Evolutionary conservation across 2,113 vertebrate species (phyloP), one percentile per base, ranked within the genome.

Genomic region (Misgurnus mizolepis): DNA sequence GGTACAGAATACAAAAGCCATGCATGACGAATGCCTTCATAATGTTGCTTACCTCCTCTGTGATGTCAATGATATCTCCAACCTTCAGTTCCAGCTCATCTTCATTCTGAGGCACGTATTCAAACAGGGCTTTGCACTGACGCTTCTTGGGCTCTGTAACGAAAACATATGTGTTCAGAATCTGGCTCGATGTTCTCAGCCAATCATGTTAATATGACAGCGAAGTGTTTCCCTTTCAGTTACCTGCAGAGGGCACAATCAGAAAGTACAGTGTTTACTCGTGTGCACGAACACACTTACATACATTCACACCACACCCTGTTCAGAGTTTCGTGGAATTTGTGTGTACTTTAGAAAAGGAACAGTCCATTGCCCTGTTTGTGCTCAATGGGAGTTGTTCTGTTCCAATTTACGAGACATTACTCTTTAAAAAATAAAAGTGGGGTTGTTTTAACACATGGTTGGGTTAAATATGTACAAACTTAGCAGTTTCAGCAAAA

Each of bases 61-160:
- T 91, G 84, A 99, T 89, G 55, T 98, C 96, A 3, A 99, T 87
- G 71, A 95, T 71, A 43, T 98, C 96, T 73, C 97, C 97, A 1
- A 90, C 27, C 83, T 95, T 97, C 68, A 99, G 93, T 14, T 96
- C 95, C 87, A 99, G 89, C 84, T 99, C 98, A 50, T 99, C 98
- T 68, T 98, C 96, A 0, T 99, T 98, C 90, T 95, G 94, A 0
- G 97, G 97, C 80, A 91, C 14, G 69, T 99, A 99, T 0, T 97
- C 95, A 15, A 94, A 99, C 68, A 95, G 82, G 56, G 86, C 96
- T 87, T 93, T 97, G 89, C 96, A 98, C 81, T 94, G 96, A 0
- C 94, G 90, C 82, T 92, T 98, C 90, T 94, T 98, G 0, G 89
- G 87, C 88, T 88, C 97, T 99, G 89, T 45, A 43, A 80, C 41